phyloP scores from a whole-genome alignment of 2,888 invertebrate genomes.

The Cataglyphis rosenhaueri region DNA sequence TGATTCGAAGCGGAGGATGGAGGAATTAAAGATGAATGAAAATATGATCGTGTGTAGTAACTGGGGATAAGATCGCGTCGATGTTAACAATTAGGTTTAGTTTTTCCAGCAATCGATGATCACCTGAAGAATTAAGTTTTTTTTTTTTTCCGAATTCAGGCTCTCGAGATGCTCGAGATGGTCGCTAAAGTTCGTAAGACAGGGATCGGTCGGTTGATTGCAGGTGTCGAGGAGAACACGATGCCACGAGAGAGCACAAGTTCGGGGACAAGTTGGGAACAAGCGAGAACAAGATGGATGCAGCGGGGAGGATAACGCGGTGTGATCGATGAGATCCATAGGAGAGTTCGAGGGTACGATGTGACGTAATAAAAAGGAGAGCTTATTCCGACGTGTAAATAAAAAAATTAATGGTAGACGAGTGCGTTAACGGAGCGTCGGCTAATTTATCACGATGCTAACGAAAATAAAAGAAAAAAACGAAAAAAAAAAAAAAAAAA shows the following conservation, averaged over 20 bases:
- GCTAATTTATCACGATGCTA: slow-evolving; percentile 39
- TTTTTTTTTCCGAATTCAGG: background rate
- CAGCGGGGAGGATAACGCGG: background rate
- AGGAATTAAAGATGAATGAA: background rate
- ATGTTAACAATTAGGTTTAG: background rate
- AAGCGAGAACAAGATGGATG: slow-evolving; percentile 29
- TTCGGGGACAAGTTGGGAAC: slow-evolving; percentile 32
- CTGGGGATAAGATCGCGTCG: background rate
- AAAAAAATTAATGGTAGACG: slow-evolving; percentile 41
- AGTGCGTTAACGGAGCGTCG: slow-evolving; percentile 28
- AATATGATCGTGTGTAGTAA: background rate
- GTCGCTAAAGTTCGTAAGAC: slow-evolving; percentile 2
- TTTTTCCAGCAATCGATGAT: background rate
- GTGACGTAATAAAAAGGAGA: slow-evolving; percentile 12
- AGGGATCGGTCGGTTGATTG: background rate
- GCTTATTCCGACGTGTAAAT: slow-evolving; percentile 34
- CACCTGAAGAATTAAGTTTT: background rate
- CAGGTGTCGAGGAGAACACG: background rate
- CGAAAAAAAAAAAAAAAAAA: background rate
- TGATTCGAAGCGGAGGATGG: background rate
- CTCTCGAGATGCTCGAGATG: background rate
- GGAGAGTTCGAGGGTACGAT: background rate
- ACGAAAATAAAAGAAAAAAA: background rate
- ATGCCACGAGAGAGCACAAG: background rate
- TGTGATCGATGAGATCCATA: slow-evolving; percentile 37